A percentile compares a stretch with the other conserved stretches of the same genome.
These are phyloP conservation scores for Erithacus rubecula DNA, from an alignment of 2,797 vertebrate genomes.

Conservation along the genomic window DNA sequence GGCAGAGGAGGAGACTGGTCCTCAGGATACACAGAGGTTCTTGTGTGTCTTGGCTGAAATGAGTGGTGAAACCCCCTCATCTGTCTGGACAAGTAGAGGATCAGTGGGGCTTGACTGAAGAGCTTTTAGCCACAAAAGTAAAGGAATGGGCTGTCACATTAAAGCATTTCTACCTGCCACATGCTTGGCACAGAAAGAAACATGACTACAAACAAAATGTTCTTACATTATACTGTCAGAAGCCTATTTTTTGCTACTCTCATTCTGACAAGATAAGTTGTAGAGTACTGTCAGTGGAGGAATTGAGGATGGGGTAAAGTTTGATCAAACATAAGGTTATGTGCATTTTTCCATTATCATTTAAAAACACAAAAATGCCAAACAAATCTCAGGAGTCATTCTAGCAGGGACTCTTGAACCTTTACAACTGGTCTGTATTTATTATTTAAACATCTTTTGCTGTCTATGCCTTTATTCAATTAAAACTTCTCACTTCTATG, in stretches of 20 bases:
- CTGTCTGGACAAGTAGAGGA: background rate
- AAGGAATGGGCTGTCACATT: slow-evolving; percentile 53
- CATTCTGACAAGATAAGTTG: slow-evolving; percentile 59
- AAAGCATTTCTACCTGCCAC: slow-evolving; percentile 41
- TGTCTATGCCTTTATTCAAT: background rate
- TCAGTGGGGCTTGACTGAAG: background rate
- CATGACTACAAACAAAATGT: slow-evolving; percentile 60
- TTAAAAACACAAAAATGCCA: slow-evolving; percentile 31
- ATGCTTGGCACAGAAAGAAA: slow-evolving; percentile 50
- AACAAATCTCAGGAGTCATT: slow-evolving; percentile 20
- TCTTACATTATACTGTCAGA: slow-evolving; percentile 57
- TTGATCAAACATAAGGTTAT: slow-evolving; percentile 58
- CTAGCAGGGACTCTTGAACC: background rate
- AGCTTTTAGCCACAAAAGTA: slow-evolving; percentile 23
- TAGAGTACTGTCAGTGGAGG: slow-evolving; percentile 48
- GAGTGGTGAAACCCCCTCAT: background rate
- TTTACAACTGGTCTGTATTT: background rate
- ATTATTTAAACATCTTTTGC: background rate
- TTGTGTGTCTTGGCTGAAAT: background rate
- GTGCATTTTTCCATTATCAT: slow-evolving; percentile 25
- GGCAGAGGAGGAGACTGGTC: background rate
- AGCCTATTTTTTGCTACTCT: slow-evolving; percentile 55
- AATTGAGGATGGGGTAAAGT: slow-evolving; percentile 34
- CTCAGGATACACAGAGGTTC: background rate
- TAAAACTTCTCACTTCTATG: background rate